A percentile compares a stretch with the other conserved stretches of the same genome.
phyloP scores from a whole-genome alignment of 23 tunicate species.

The Ascidia mentula region DNA sequence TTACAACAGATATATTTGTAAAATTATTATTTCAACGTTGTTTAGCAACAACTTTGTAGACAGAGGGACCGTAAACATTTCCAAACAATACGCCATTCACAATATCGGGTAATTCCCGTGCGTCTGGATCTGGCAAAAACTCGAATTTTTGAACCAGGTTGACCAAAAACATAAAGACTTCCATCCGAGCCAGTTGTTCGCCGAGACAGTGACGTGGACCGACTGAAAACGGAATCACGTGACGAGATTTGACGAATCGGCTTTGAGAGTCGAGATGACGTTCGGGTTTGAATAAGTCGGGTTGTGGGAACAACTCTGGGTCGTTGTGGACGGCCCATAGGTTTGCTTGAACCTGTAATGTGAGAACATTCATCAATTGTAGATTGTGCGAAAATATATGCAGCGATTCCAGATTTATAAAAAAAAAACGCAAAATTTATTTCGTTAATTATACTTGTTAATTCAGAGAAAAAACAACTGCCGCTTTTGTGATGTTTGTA shows the following conservation, averaged over 20 bases:
- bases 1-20: too few species aligned
- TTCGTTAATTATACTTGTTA: too few species aligned
- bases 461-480: too few species aligned
- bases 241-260: constrained; percentile 8
- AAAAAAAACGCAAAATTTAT: too few species aligned
- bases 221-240: constrained; percentile 2
- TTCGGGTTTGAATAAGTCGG: neutral
- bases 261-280: neutral
- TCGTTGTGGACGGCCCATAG: neutral
- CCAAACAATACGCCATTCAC: too few species aligned
- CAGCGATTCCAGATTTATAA: too few species aligned
- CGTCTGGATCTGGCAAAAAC: neutral
- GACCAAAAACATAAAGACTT: neutral
- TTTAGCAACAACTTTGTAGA: too few species aligned
- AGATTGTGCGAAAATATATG: too few species aligned
- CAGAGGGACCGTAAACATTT: too few species aligned
- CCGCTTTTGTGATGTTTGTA: too few species aligned
- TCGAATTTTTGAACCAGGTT: neutral
- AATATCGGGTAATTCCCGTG: neutral
- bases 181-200: neutral
- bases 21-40: too few species aligned
- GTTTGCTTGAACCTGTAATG: neutral
- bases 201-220: constrained; percentile 6
- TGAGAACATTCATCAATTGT: neutral
- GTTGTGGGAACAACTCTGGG: neutral